Percentiles rank a stretch among this genome's conserved stretches.
Evolutionary conservation across 2,113 vertebrate species (phyloP).

Genomic region (Axis porcinus): DNA sequence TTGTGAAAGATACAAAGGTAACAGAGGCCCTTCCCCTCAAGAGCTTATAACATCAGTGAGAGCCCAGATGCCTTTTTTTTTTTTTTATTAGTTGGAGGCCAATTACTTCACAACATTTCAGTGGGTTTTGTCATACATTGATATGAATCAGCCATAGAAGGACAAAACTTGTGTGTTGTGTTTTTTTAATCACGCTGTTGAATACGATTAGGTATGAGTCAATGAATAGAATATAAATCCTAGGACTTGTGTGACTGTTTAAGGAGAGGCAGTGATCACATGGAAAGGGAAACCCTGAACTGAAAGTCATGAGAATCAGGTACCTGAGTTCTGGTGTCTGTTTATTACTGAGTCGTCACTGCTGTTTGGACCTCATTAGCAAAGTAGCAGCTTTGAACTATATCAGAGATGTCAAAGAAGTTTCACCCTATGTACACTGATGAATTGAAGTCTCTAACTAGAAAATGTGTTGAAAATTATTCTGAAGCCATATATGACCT

Average conservation of each 20-base stretch:
- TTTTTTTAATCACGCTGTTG: background rate
- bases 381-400: conserved; percentile 3
- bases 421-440: background rate
- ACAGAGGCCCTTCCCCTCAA: background rate
- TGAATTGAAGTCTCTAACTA: background rate
- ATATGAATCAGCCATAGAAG: too few species aligned
- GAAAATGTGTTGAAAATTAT: background rate
- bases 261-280: background rate
- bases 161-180: background rate
- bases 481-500: background rate
- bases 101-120: too few species aligned
- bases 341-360: background rate
- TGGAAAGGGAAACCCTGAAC: background rate
- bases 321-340: background rate
- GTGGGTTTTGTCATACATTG: too few species aligned
- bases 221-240: background rate
- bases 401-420: background rate
- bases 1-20: background rate
- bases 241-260: background rate
- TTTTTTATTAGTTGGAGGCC: too few species aligned
- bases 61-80: background rate
- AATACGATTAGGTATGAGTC: background rate
- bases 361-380: background rate
- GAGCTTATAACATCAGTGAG: background rate
- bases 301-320: background rate